Evolutionary conservation across 2,888 invertebrate species (phyloP), one percentile per base, ranked within the genome.

Genomic region (Heteromurus nitidus): DNA sequence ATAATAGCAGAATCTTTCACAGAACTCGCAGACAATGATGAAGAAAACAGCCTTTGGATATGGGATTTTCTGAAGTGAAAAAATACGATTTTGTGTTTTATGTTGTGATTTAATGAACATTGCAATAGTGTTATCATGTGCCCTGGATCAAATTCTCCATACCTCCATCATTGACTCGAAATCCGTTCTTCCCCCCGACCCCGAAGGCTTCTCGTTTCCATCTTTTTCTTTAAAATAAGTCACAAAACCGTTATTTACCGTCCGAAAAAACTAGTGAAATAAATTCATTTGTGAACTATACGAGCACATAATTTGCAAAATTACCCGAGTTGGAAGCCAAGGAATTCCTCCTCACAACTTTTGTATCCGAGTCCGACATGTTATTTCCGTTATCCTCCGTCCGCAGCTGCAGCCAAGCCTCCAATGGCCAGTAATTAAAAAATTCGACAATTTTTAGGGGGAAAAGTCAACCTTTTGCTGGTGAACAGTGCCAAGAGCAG

Each of bases 21-120:
- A 99, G 90, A 99, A 98, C 90, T 99, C 99, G 93, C 97, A 98
- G 90, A 94, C 93, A 86, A 99, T 92, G 88, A 99, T 98, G 90
- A 97, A 98, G 88, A 94, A 95, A 18, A 98, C 95, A 20, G 96
- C 92, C 89, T 93, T 94, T 0, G 98, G 98, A 88, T 97, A 98
- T 58, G 82, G 82, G 31, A 82, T 73, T 36, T 82, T 79, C 76
- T 53, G 20, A 36, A 36, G 7, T 36, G 7, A 13, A 36, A 36
- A 36, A 36, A 36, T 36, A 36, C 7, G 7, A 36, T 9, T 9
- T 9, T 9, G 36, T 13, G 13, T 36, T 36, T 13, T 13, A 36
- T 36, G 13, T 13, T 9, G 36, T 36, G n/a, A n/a, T n/a, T n/a
- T n/a, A 36, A 7, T 36, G 9, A 36, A 36, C 36, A 36, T 9